phyloP scores from a whole-genome alignment of 2,797 vertebrate species.

The Ctenosaura bakeri region DNA sequence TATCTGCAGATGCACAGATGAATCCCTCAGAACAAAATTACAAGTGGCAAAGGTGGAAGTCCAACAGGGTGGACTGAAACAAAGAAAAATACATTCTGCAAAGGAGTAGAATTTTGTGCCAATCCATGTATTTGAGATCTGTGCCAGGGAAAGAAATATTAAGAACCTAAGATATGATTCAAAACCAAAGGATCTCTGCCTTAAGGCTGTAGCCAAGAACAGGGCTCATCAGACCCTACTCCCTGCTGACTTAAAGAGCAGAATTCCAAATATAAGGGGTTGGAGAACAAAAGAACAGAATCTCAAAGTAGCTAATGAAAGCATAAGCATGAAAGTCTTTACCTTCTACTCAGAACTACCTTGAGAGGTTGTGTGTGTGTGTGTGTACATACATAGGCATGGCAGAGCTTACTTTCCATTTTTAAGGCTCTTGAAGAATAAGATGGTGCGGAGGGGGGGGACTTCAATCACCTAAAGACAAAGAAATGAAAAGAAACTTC shows the following conservation, averaged over 20 bases:
- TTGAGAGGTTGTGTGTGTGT: slow-evolving; percentile 51
- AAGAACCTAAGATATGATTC: slow-evolving; percentile 57
- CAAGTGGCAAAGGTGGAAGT: neutral
- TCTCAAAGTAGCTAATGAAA: slow-evolving; percentile 76
- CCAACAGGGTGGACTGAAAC: neutral
- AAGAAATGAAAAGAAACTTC: slow-evolving; percentile 59
- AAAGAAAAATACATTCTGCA: neutral
- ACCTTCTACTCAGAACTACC: slow-evolving; percentile 55
- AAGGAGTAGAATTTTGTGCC: slow-evolving; percentile 33
- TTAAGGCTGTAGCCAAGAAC: slow-evolving; percentile 61
- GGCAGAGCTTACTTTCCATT: slow-evolving; percentile 43
- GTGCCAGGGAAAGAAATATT: slow-evolving; percentile 41
- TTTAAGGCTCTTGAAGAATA: slow-evolving; percentile 31
- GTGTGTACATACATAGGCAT: slow-evolving; percentile 33
- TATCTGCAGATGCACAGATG: neutral
- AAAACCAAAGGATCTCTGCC: slow-evolving; percentile 69
- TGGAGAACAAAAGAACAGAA: slow-evolving; percentile 71
- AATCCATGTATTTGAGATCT: slow-evolving; percentile 57
- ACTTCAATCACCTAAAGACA: slow-evolving; percentile 55
- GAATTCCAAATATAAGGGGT: slow-evolving; percentile 63
- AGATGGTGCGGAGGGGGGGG: neutral
- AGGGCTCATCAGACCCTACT: slow-evolving; percentile 65
- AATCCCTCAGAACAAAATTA: neutral
- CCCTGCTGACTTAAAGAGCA: slow-evolving; percentile 68
- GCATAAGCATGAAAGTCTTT: slow-evolving; percentile 51